Conservation (phyloP, 1,140 invertebrate species). For the Coenobita brevimanus region DNA sequence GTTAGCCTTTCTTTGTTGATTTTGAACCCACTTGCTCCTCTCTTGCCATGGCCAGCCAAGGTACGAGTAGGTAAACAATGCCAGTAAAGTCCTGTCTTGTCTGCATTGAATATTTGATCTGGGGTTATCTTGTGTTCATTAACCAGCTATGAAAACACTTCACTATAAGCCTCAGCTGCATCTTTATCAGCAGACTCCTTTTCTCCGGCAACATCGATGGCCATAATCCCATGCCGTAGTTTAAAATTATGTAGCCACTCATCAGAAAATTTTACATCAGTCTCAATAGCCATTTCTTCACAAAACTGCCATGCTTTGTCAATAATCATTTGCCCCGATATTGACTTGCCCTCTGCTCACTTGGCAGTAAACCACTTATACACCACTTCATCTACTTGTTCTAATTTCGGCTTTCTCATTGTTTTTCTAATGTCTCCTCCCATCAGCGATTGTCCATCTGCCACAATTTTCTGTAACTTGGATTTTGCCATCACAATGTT, state of each 20-base stretch:
- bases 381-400: not conserved
- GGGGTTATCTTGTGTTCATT: conserved; percentile 5
- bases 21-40: conserved; percentile 8
- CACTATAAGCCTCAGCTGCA: conserved; percentile 1
- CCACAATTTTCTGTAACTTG: not conserved
- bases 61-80: not conserved
- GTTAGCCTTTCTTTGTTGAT: conserved; percentile 26
- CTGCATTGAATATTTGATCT: conserved; percentile 13
- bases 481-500: not conserved
- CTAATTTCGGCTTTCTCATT: not conserved
- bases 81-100: conserved; percentile 14
- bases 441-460: conserved; percentile 1
- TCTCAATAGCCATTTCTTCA: not conserved
- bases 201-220: conserved; percentile 10
- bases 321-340: conserved; percentile 2
- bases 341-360: conserved; percentile 18
- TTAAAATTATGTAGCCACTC: conserved; percentile 22
- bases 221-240: conserved; percentile 3
- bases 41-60: conserved; percentile 9
- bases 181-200: not conserved
- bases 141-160: not conserved
- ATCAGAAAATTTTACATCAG: conserved; percentile 20
- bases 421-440: conserved; percentile 6
- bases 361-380: conserved; percentile 4
- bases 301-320: not conserved